Base-by-base conservation (phyloP, 2,888 invertebrate genomes). In the Proisotoma minuta region DNA sequence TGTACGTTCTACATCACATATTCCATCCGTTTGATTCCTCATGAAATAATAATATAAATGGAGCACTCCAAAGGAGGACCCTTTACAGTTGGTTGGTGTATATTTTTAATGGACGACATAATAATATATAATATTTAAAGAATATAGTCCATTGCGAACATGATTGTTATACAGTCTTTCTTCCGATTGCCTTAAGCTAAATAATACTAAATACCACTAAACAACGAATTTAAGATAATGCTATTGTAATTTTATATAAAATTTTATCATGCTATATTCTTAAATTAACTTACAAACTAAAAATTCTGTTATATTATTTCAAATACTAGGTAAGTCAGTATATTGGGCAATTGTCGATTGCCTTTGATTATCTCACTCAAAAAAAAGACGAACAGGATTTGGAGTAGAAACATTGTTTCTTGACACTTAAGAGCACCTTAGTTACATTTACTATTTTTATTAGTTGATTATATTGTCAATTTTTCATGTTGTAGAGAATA, bases 101-200 rank as follows among this genome's bases (percentile, higher is more conserved):
- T 20, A 43, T 43, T 34, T 15, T n/a, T n/a, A n/a, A n/a, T n/a
- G n/a, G n/a, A n/a, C n/a, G n/a, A n/a, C n/a, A n/a, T n/a, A n/a
- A n/a, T n/a, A n/a, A n/a, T n/a, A n/a, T n/a, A n/a, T n/a, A n/a
- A n/a, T n/a, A n/a, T n/a, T n/a, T n/a, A n/a, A n/a, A 34, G 12
- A 10, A 34, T 34, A 34, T 34, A 47, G 10, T 47, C 5, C 20
- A 50, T 50, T 22, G 50, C 23, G 22, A 50, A 24, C 52, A 52
- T 52, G 23, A 52, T 52, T 52, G 52, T 52, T 52, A 52, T 18
- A 49, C 49, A 49, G 49, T 49, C 49, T 49, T 49, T 49, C 49
- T 49, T 49, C 49, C 49, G 49, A 49, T 49, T 49, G 49, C 49
- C 49, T 49, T 24, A 49, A 24, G n/a, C 49, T 49, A 49, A 3